These are phyloP conservation scores for Climacteris rufus DNA, from an alignment of 2,113 vertebrate species.

Conservation along the genomic window DNA sequence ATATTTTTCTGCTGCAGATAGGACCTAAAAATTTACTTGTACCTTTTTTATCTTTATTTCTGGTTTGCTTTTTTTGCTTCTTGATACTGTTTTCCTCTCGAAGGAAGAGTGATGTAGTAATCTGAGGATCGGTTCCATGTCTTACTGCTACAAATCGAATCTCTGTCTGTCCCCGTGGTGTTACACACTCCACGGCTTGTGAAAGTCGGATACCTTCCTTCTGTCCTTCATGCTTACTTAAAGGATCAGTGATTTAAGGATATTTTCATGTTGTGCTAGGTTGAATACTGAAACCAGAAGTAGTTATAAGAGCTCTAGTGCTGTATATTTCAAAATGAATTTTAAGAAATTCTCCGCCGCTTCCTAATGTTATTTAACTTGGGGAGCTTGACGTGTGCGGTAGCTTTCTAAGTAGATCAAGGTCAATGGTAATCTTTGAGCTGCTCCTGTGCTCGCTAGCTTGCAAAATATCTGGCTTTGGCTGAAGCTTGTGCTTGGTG, in stretches of 20 bases:
- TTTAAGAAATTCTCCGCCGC: background rate
- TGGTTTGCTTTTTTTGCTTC: background rate
- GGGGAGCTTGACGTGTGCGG: background rate
- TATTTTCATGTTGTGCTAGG: background rate
- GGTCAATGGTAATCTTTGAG: background rate
- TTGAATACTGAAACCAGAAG: background rate
- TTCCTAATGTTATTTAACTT: background rate
- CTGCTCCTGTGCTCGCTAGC: background rate
- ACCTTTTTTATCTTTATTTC: background rate
- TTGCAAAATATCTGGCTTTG: background rate
- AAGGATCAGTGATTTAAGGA: background rate
- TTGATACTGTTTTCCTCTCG: background rate
- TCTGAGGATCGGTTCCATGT: background rate
- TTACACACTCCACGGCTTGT: background rate
- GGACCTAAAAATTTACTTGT: background rate
- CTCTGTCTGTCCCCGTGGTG: background rate
- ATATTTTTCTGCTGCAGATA: background rate
- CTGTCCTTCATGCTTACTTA: background rate
- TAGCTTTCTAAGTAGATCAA: background rate
- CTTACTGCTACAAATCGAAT: background rate
- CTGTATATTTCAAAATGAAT: rapidly evolving
- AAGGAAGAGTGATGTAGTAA: background rate
- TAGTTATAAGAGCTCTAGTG: background rate
- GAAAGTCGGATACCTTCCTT: background rate
- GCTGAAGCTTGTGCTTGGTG: background rate